A percentile compares a stretch with the other conserved stretches of the same genome.
Evolutionary conservation across 2,888 invertebrate species (phyloP).

Genomic region (Altica lythri): DNA sequence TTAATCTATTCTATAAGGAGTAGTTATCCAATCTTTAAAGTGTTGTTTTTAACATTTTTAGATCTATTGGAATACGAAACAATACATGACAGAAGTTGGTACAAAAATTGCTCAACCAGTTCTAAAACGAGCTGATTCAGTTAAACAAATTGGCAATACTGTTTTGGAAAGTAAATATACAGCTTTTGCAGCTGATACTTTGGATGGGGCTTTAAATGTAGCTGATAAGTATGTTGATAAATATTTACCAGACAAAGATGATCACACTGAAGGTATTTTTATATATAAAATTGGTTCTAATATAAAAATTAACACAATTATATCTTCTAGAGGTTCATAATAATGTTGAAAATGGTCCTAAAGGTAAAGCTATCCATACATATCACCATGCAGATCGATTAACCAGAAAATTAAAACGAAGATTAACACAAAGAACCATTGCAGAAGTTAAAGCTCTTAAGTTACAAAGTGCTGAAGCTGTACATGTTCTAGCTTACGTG

Average conservation of each 20-base stretch:
- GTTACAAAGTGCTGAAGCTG: conserved; percentile 75
- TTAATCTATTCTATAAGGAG: no score
- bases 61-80: conserved; percentile 81
- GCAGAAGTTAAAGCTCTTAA: conserved; percentile 80
- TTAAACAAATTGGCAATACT: conserved; percentile 76
- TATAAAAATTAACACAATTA: not conserved
- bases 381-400: conserved; percentile 79
- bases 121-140: conserved; percentile 79
- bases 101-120: conserved; percentile 68
- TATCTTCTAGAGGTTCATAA: conserved; percentile 35
- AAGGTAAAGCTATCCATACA: conserved; percentile 71
- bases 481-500: conserved; percentile 76
- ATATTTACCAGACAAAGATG: conserved; percentile 71
- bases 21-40: no score
- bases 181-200: conserved; percentile 71
- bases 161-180: conserved; percentile 74
- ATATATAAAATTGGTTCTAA: not conserved
- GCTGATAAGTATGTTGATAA: conserved; percentile 84
- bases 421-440: conserved; percentile 77
- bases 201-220: conserved; percentile 75
- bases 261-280: conserved; percentile 71
- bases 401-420: conserved; percentile 74
- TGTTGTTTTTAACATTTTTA: no score
- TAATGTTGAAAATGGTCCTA: conserved; percentile 42
- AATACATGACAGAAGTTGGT: conserved; percentile 65